These are phyloP conservation scores for Dendrolimus punctatus DNA, from an alignment of 1,140 invertebrate species.

Conservation along the genomic window DNA sequence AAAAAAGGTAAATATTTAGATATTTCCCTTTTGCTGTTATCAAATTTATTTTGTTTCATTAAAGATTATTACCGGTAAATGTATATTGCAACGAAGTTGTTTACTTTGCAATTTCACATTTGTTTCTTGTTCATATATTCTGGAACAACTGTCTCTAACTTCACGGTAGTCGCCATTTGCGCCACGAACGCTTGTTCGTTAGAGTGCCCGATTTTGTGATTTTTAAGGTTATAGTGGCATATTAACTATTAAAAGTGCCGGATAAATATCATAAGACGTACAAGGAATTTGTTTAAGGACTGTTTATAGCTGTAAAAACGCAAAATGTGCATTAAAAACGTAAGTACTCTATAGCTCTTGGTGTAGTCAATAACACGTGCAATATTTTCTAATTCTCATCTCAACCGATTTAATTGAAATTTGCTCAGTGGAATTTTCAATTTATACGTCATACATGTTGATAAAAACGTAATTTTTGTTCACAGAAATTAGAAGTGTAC, in stretches of 20 bases:
- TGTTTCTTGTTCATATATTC: too few relatives aligned
- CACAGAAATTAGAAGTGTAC: too few relatives aligned
- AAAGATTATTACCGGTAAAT: slow-evolving; percentile 1
- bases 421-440: too few relatives aligned
- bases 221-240: slow-evolving; percentile 56
- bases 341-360: slow-evolving; percentile 30
- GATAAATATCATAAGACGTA: not conserved
- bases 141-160: slow-evolving; percentile 6
- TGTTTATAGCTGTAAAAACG: too few relatives aligned
- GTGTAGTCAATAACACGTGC: not conserved
- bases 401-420: too few relatives aligned
- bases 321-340: slow-evolving; percentile 27
- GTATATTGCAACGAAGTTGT: slow-evolving; percentile 41
- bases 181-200: slow-evolving; percentile 42
- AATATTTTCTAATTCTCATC: slow-evolving; percentile 12
- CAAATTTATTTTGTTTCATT: slow-evolving; percentile 21
- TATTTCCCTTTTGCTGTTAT: too few relatives aligned
- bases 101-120: slow-evolving; percentile 16
- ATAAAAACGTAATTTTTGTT: too few relatives aligned
- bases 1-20: slow-evolving; percentile 31
- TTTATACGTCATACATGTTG: too few relatives aligned
- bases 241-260: slow-evolving; percentile 21
- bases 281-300: too few relatives aligned
- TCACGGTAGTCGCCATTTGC: slow-evolving; percentile 58
- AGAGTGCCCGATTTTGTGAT: slow-evolving; percentile 34